These are phyloP conservation scores for Monomorium pharaonis DNA, from an alignment of 1,140 invertebrate species.

Conservation along the genomic window DNA sequence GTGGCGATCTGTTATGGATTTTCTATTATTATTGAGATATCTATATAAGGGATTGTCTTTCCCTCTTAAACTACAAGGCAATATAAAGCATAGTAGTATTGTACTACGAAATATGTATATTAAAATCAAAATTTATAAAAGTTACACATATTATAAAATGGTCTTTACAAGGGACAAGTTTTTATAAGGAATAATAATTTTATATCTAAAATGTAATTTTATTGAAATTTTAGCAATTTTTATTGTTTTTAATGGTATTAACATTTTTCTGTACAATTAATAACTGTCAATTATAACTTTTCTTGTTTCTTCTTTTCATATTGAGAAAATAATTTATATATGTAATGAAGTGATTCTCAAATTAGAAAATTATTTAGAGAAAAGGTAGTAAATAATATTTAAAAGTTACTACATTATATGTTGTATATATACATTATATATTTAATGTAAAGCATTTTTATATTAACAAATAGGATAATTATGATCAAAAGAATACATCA, in stretches of 20 bases:
- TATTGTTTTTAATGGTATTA: neutral
- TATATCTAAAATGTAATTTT: neutral
- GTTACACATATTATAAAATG: neutral
- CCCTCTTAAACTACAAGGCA: neutral
- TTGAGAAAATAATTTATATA: neutral
- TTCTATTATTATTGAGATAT: too few relatives aligned
- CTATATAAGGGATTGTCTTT: neutral
- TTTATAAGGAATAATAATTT: neutral
- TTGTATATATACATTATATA: conserved; percentile 1
- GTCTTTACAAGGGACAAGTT: neutral
- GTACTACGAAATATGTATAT: neutral
- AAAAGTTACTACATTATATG: neutral
- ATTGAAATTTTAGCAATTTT: neutral
- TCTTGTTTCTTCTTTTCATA: neutral
- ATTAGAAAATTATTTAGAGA: neutral
- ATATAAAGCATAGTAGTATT: neutral
- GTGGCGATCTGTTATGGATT: neutral
- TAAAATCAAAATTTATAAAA: conserved; percentile 19
- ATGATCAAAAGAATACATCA: neutral
- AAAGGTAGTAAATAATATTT: neutral
- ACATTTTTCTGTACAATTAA: neutral
- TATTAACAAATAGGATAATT: neutral
- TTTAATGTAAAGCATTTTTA: conserved; percentile 33
- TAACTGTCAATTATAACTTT: neutral
- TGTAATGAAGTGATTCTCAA: neutral